Conservation (phyloP, 2,888 invertebrate genomes). For the Stenichneumon culpator region DNA sequence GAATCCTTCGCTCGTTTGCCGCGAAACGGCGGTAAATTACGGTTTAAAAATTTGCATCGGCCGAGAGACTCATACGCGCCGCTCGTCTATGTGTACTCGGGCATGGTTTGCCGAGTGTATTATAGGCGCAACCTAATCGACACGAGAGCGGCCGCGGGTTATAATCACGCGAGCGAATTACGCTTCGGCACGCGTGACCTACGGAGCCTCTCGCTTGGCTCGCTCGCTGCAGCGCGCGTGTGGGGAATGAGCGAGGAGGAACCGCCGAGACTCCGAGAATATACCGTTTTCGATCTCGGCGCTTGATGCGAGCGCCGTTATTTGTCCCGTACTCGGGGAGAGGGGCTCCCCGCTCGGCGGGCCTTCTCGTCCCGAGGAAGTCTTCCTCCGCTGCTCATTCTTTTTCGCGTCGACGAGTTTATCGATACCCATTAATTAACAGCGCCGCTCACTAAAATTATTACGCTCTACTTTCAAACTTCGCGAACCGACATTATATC, state of each 20-base stretch:
- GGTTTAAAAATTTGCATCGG: slow-evolving; percentile 11
- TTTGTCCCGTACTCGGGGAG: slow-evolving; percentile 61
- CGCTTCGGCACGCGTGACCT: slow-evolving; percentile 67
- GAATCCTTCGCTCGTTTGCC: not conserved
- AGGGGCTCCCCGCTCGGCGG: slow-evolving; percentile 1
- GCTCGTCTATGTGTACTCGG: not conserved
- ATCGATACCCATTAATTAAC: slow-evolving; percentile 59
- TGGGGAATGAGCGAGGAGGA: slow-evolving; percentile 59
- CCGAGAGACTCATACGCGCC: not conserved
- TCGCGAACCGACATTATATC: too few relatives aligned
- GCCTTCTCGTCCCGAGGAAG: slow-evolving; percentile 1
- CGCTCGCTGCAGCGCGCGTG: slow-evolving; percentile 56
- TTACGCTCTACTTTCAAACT: not conserved
- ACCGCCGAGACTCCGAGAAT: slow-evolving; percentile 51
- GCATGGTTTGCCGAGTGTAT: not conserved
- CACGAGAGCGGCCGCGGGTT: slow-evolving; percentile 7
- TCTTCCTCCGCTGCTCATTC: slow-evolving; percentile 20
- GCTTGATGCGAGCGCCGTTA: slow-evolving; percentile 66
- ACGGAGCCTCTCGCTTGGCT: slow-evolving; percentile 38
- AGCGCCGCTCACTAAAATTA: slow-evolving; percentile 3
- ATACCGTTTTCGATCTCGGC: slow-evolving; percentile 72
- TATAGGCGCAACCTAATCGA: slow-evolving; percentile 58
- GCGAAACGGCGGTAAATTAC: slow-evolving; percentile 6
- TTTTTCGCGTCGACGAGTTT: not conserved
- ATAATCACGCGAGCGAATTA: slow-evolving; percentile 66